phyloP scores from a whole-genome alignment of 2,888 invertebrate genomes.

The Halictus quadricinctus region DNA sequence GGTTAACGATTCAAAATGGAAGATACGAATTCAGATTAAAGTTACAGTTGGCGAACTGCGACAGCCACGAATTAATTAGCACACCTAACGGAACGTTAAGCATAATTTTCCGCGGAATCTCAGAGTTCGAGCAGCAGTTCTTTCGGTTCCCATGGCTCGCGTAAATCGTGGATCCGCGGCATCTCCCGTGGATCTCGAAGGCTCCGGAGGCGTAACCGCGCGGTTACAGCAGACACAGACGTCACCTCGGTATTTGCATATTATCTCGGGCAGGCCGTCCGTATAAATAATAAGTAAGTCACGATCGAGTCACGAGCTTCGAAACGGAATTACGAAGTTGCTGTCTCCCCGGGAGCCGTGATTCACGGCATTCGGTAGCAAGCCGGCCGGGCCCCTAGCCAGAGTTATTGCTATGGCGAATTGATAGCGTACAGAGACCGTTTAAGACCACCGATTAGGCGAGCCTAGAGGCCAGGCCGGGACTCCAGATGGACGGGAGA shows the following conservation, averaged over 20 bases:
- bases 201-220: not conserved
- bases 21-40: too few relatives aligned
- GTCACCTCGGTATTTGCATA: slow-evolving; percentile 35
- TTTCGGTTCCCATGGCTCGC: not conserved
- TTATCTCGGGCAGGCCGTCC: slow-evolving; percentile 12
- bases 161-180: not conserved
- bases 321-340: slow-evolving; percentile 31
- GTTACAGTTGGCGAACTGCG: too few relatives aligned
- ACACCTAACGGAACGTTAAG: too few relatives aligned
- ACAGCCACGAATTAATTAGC: too few relatives aligned
- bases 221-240: slow-evolving; percentile 17
- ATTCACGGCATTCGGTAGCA: slow-evolving; percentile 33
- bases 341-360: slow-evolving; percentile 4
- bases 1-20: too few relatives aligned
- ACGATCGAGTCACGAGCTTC: slow-evolving; percentile 22
- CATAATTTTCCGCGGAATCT: not conserved
- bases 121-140: not conserved
- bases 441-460: slow-evolving; percentile 8
- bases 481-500: not conserved
- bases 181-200: not conserved
- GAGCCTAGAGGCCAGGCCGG: not conserved
- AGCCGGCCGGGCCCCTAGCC: not conserved
- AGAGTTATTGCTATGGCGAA: slow-evolving; percentile 15
- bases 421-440: slow-evolving; percentile 3
- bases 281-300: slow-evolving; percentile 47